A percentile compares a stretch with the other conserved stretches of the same genome.
phyloP scores from a whole-genome alignment of 2,113 vertebrate genomes.

The Struthidea cinerea region DNA sequence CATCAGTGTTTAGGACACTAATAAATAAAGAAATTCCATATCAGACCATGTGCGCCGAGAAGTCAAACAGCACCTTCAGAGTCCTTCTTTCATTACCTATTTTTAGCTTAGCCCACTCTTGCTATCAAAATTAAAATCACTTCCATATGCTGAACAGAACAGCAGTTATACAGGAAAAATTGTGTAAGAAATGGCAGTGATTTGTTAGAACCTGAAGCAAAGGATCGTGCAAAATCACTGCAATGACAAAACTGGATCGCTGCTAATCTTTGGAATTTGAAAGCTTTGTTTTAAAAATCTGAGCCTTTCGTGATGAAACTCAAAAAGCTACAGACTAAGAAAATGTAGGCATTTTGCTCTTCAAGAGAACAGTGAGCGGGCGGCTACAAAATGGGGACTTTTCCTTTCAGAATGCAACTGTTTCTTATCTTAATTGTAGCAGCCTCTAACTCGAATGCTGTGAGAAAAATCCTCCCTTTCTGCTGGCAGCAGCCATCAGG shows the following conservation, averaged over 20 bases:
- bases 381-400: not conserved
- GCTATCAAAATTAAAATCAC: not conserved
- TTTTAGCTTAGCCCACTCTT: constrained; percentile 17
- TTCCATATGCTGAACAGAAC: not conserved
- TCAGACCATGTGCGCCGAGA: not conserved
- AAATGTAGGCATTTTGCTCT: not conserved
- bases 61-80: not conserved
- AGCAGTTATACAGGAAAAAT: not conserved
- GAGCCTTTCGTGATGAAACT: not conserved
- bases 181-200: not conserved
- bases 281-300: not conserved
- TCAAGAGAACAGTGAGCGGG: not conserved
- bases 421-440: not conserved
- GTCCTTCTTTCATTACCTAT: not conserved
- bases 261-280: not conserved
- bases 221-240: not conserved
- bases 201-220: not conserved
- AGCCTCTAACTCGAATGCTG: not conserved
- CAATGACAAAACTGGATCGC: not conserved
- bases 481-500: not conserved
- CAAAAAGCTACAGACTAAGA: not conserved
- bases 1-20: not conserved
- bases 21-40: not conserved
- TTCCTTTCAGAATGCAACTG: not conserved
- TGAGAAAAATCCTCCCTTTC: not conserved